Percentiles rank a stretch among this genome's conserved stretches.
Conservation (phyloP, 2,888 invertebrate species). For the Trimorus sp. region DNA sequence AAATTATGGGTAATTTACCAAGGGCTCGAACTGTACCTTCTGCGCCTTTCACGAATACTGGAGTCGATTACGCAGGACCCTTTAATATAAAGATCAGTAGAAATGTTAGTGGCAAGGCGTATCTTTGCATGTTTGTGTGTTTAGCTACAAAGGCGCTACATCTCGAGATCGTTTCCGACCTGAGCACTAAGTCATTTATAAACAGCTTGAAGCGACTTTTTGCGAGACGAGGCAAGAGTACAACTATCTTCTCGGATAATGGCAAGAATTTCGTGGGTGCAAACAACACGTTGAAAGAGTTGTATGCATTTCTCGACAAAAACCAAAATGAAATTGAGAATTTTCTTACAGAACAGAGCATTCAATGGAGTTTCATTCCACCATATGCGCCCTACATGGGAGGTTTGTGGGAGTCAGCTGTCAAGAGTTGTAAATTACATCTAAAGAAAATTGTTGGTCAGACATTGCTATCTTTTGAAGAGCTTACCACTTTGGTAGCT, state of each 20-base stretch:
- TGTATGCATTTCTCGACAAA: neutral
- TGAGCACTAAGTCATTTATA: conserved; percentile 46
- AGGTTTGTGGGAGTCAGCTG: conserved; percentile 72
- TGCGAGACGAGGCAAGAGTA: conserved; percentile 54
- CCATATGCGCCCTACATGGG: conserved; percentile 70
- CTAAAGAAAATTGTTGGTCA: conserved; percentile 66
- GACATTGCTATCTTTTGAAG: conserved; percentile 59
- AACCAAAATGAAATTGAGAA: neutral
- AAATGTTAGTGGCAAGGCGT: conserved; percentile 29
- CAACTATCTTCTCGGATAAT: neutral
- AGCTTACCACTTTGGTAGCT: conserved; percentile 46
- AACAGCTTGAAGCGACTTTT: conserved; percentile 65
- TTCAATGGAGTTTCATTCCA: conserved; percentile 71
- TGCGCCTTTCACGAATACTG: conserved; percentile 18
- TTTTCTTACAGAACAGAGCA: neutral
- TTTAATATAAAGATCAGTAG: neutral
- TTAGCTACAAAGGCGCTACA: neutral
- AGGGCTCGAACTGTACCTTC: neutral
- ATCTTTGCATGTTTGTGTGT: neutral
- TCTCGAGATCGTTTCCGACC: neutral
- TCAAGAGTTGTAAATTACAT: conserved; percentile 72
- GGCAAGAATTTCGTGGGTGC: neutral
- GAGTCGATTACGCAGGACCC: conserved; percentile 51
- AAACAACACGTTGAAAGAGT: neutral
- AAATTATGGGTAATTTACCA: conserved; percentile 2